Percentiles rank a stretch among this genome's conserved stretches.
Conservation (phyloP, 2,113 vertebrate species). For the Scomber scombrus region DNA sequence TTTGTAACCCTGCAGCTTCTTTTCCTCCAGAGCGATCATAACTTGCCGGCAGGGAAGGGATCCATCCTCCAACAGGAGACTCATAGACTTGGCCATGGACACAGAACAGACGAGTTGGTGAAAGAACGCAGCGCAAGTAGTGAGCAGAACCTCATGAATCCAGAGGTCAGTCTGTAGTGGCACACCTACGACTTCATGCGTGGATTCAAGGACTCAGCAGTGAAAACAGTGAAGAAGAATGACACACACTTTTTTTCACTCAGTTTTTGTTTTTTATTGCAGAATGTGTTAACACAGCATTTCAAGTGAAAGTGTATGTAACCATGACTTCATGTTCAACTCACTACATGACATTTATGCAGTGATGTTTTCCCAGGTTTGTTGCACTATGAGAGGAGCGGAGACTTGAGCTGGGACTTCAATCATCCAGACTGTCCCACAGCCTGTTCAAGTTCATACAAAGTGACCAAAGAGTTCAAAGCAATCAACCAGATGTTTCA, state of each 20-base stretch:
- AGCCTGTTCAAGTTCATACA: constrained; percentile 44
- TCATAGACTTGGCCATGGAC: constrained; percentile 70
- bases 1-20: constrained; percentile 76
- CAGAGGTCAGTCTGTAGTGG: constrained; percentile 20
- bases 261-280: constrained; percentile 79
- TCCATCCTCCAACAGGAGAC: constrained; percentile 75
- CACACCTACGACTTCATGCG: not conserved
- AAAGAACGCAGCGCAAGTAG: not conserved
- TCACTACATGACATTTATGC: constrained; percentile 61
- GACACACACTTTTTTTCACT: constrained; percentile 5
- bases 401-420: constrained; percentile 25
- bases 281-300: constrained; percentile 84
- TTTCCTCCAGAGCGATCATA: constrained; percentile 80
- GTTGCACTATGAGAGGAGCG: constrained; percentile 52
- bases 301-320: constrained; percentile 77
- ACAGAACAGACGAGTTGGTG: not conserved
- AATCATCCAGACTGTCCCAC: constrained; percentile 59
- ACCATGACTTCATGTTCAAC: constrained; percentile 56
- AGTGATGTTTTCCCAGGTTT: constrained; percentile 57
- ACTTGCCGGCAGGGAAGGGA: constrained; percentile 81
- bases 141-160: constrained; percentile 5
- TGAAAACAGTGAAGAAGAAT: constrained; percentile 17
- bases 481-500: constrained; percentile 70
- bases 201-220: not conserved
- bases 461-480: constrained; percentile 70